Base-by-base conservation (phyloP, 37 sponge, comb jelly and placozoan genomes). In the Tethya wilhelma region DNA sequence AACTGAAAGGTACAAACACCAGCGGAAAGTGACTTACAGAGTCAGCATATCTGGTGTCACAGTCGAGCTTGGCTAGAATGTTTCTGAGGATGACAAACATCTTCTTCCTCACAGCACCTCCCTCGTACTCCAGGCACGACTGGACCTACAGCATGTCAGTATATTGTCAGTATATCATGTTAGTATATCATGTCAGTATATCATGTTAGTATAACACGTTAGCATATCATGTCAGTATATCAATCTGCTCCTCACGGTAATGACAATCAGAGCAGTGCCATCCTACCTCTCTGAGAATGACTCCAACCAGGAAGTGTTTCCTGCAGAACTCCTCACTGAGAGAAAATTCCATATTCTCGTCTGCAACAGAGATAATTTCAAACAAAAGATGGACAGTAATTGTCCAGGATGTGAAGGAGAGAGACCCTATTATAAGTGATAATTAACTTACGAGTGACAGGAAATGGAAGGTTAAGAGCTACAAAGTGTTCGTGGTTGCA, bases 401-500 rank as follows among this genome's bases (percentile, higher is more conserved):
- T 25, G 26, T 6, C 7, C n/a, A n/a, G n/a, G n/a, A n/a, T n/a
- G n/a, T n/a, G n/a, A n/a, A n/a, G n/a, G n/a, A n/a, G n/a, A n/a
- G n/a, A n/a, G n/a, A n/a, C n/a, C n/a, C n/a, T n/a, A n/a, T n/a
- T n/a, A n/a, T n/a, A n/a, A n/a, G n/a, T n/a, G n/a, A n/a, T n/a
- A 14, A 20, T 5, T 37, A 14, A 73, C 66, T 72, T 41, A 63
- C 83, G 20, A 1, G 41, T n/a, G 8, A 60, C 42, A 8, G 82
- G 71, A 64, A 87, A 87, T 25, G 96, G 97, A 17, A 96, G 78
- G 69, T 96, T 96, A 79, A 96, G 91, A 2, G 89, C 84, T 20
- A 94, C 64, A 60, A 83, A 97, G 93, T 97, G 97, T 65, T 97
- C 97, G 64, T 94, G 95, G 34, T 83, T 79, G 60, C 92, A 97